Percentiles rank a stretch among this genome's conserved stretches.
Conservation (phyloP, 1,140 invertebrate species). For the Camponotus pennsylvanicus region DNA sequence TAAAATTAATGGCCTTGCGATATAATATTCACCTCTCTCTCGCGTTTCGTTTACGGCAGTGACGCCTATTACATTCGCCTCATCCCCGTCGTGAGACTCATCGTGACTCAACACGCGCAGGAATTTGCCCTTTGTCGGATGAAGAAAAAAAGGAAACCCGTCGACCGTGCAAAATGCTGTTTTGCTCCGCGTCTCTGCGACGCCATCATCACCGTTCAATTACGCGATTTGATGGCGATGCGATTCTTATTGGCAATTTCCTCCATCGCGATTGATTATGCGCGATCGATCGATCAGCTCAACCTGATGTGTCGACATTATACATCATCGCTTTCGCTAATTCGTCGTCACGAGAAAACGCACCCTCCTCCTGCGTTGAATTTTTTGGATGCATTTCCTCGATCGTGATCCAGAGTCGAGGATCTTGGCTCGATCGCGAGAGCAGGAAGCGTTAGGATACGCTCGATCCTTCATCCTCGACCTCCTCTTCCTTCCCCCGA, state of each 20-base stretch:
- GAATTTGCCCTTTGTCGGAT: constrained; percentile 70
- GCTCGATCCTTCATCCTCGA: not conserved
- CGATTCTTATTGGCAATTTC: constrained; percentile 3
- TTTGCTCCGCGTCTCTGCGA: not conserved
- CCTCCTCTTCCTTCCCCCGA: constrained; percentile 6
- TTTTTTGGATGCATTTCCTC: not conserved
- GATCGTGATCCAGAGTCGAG: not conserved
- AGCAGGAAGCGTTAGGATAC: constrained; percentile 37
- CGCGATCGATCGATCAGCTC: not conserved
- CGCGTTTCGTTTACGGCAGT: not conserved
- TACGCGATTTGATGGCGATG: not conserved
- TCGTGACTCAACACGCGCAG: constrained; percentile 49
- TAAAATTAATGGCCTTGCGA: not conserved
- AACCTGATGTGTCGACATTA: not conserved
- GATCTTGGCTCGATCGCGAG: constrained; percentile 10
- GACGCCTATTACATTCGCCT: not conserved
- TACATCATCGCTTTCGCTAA: not conserved
- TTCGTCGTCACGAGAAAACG: not conserved
- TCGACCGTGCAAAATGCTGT: constrained; percentile 43
- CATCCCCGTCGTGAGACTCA: not conserved
- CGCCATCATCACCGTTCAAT: constrained; percentile 42
- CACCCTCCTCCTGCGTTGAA: not conserved
- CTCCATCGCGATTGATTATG: not conserved
- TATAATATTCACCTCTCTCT: not conserved
- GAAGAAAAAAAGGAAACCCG: not conserved